Conservation (phyloP, 2,888 invertebrate genomes). For the Amiota mariae region DNA sequence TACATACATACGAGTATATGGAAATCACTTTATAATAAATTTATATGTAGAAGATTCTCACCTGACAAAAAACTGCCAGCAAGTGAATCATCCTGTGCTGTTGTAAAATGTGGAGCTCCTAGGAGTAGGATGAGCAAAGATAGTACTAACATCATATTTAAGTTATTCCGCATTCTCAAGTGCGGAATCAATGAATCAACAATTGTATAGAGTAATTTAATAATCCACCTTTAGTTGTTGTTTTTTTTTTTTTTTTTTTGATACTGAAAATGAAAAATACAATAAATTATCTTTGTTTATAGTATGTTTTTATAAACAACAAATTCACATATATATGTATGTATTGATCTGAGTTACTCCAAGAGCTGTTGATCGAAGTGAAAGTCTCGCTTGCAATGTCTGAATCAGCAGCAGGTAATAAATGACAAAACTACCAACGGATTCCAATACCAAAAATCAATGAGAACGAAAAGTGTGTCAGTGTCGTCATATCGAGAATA, state of each 20-base stretch:
- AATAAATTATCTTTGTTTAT: too few relatives aligned
- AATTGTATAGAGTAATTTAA: too few relatives aligned
- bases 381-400: background rate
- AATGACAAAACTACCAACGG: background rate
- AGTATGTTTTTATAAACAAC: too few relatives aligned
- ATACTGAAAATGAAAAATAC: too few relatives aligned
- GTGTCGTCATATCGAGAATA: slow-evolving; percentile 35
- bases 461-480: slow-evolving; percentile 34
- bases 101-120: slow-evolving; percentile 37
- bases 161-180: background rate
- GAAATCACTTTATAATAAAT: background rate
- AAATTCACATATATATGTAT: too few relatives aligned
- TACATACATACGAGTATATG: too few relatives aligned
- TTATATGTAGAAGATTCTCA: slow-evolving; percentile 72
- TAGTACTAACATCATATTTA: background rate
- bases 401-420: slow-evolving; percentile 1
- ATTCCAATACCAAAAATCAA: background rate
- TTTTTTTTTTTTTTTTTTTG: too few relatives aligned
- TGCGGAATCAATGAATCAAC: too few relatives aligned
- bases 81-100: slow-evolving; percentile 82
- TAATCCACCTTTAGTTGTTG: too few relatives aligned
- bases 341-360: too few relatives aligned
- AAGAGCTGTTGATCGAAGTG: background rate
- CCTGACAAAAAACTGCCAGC: slow-evolving; percentile 89
- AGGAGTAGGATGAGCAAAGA: slow-evolving; percentile 49